These are phyloP conservation scores for Malthinus flaveolus DNA, from an alignment of 2,888 invertebrate species.

Conservation along the genomic window DNA sequence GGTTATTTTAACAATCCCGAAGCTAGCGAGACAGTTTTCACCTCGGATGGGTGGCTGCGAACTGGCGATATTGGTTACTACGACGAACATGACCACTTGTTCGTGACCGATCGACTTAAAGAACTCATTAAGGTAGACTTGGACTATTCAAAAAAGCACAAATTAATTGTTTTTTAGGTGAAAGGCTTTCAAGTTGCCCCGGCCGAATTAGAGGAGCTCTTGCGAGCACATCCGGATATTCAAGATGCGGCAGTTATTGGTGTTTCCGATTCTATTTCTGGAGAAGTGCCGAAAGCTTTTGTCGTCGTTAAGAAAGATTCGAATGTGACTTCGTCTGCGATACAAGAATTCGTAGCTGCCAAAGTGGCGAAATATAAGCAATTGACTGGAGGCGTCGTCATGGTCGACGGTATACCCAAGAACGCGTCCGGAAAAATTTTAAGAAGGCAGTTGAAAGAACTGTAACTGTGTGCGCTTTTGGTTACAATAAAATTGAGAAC, in stretches of 20 bases:
- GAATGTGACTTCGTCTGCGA: constrained; percentile 58
- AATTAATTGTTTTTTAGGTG: constrained; percentile 26
- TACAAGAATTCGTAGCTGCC: constrained; percentile 64
- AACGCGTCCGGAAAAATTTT: constrained; percentile 65
- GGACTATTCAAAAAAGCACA: not conserved
- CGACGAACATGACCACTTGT: constrained; percentile 66
- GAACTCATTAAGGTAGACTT: constrained; percentile 69
- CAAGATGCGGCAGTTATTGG: constrained; percentile 84
- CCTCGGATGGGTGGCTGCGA: constrained; percentile 70
- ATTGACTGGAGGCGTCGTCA: constrained; percentile 60
- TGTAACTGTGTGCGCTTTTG: constrained; percentile 14
- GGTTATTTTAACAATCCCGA: constrained; percentile 72
- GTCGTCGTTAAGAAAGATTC: constrained; percentile 61
- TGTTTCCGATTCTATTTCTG: constrained; percentile 65
- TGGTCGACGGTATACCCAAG: constrained; percentile 62
- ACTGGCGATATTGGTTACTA: constrained; percentile 63
- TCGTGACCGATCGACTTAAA: constrained; percentile 74
- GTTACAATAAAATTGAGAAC: too few relatives aligned
- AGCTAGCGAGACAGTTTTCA: constrained; percentile 68
- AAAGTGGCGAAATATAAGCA: constrained; percentile 78
- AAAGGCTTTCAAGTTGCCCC: constrained; percentile 80
- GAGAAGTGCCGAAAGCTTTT: constrained; percentile 78
- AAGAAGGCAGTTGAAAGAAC: constrained; percentile 51
- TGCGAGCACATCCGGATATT: constrained; percentile 73
- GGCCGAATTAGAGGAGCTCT: constrained; percentile 79